Percentiles rank a stretch among this genome's conserved stretches.
phyloP scores from a whole-genome alignment of 2,888 invertebrate species.

The Drosophila atripex region DNA sequence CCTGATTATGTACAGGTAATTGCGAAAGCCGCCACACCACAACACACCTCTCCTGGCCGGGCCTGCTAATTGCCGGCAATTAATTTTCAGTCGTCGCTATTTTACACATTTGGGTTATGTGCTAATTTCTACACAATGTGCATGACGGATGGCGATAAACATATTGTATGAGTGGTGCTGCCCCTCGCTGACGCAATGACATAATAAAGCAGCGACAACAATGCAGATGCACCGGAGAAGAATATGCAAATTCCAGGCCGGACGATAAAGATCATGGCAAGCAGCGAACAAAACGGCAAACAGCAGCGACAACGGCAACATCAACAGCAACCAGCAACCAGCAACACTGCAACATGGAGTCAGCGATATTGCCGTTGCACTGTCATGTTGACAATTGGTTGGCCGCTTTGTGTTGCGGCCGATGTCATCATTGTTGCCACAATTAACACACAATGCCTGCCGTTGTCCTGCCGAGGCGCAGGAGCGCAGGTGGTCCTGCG shows the following conservation, averaged over 20 bases:
- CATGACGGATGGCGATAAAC: constrained; percentile 78
- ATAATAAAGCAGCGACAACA: constrained; percentile 68
- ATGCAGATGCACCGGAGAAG: constrained; percentile 48
- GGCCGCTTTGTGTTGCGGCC: constrained; percentile 72
- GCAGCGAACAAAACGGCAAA: constrained; percentile 37
- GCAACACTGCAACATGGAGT: not conserved
- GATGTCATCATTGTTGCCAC: constrained; percentile 58
- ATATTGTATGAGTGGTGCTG: constrained; percentile 30
- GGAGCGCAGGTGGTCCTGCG: constrained; percentile 66
- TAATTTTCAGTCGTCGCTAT: constrained; percentile 73
- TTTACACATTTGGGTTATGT: constrained; percentile 77
- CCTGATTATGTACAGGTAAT: constrained; percentile 47
- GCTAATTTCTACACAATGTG: constrained; percentile 79
- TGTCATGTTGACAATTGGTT: constrained; percentile 83
- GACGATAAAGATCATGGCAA: constrained; percentile 74
- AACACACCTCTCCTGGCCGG: not conserved
- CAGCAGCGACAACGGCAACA: constrained; percentile 55
- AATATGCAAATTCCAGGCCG: constrained; percentile 72
- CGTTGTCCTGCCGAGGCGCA: constrained; percentile 3
- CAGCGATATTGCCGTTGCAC: constrained; percentile 28
- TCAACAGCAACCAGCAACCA: constrained; percentile 30
- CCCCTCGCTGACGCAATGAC: constrained; percentile 70
- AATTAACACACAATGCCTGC: constrained; percentile 76
- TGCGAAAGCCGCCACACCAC: not conserved
- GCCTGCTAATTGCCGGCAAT: constrained; percentile 67